A percentile compares a stretch with the other conserved stretches of the same genome.
These are phyloP conservation scores for Dallia pectoralis DNA, from an alignment of 2,797 vertebrate genomes.

Conservation along the genomic window DNA sequence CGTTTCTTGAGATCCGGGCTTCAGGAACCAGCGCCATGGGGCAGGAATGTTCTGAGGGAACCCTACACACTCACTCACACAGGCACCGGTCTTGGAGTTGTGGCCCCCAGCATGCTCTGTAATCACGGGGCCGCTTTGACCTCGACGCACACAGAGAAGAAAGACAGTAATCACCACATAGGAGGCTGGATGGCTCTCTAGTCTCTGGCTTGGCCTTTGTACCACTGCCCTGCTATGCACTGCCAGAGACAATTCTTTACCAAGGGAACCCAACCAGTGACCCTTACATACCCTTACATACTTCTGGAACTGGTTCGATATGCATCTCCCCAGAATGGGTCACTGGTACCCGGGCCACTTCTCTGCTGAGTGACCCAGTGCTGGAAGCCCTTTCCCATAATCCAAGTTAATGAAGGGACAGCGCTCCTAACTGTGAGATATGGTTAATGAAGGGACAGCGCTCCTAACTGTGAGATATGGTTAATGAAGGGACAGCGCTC, in stretches of 20 bases:
- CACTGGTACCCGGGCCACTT: slow-evolving; percentile 47
- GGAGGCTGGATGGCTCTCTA: slow-evolving; percentile 40
- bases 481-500: too few relatives aligned
- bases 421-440: too few relatives aligned
- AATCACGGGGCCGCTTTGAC: slow-evolving; percentile 76
- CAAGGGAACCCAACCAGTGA: slow-evolving; percentile 56
- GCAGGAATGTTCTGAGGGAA: slow-evolving; percentile 61
- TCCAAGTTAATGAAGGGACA: background rate
- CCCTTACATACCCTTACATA: slow-evolving; percentile 69
- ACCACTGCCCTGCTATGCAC: slow-evolving; percentile 56
- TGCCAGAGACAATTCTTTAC: background rate
- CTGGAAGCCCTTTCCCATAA: background rate
- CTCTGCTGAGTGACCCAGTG: slow-evolving; percentile 23
- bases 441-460: too few relatives aligned
- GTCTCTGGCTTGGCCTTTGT: slow-evolving; percentile 46
- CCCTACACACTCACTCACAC: slow-evolving; percentile 4
- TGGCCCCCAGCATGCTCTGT: slow-evolving; percentile 61
- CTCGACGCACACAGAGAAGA: slow-evolving; percentile 74
- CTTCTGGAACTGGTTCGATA: slow-evolving; percentile 25
- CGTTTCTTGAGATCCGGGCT: slow-evolving; percentile 74
- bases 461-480: background rate
- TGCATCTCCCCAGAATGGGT: slow-evolving; percentile 53
- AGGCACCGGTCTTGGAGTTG: background rate
- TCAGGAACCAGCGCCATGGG: slow-evolving; percentile 66
- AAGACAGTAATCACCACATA: slow-evolving; percentile 63